Base-by-base conservation (phyloP, 2,888 invertebrate species). In the Rhodophaea formosa region DNA sequence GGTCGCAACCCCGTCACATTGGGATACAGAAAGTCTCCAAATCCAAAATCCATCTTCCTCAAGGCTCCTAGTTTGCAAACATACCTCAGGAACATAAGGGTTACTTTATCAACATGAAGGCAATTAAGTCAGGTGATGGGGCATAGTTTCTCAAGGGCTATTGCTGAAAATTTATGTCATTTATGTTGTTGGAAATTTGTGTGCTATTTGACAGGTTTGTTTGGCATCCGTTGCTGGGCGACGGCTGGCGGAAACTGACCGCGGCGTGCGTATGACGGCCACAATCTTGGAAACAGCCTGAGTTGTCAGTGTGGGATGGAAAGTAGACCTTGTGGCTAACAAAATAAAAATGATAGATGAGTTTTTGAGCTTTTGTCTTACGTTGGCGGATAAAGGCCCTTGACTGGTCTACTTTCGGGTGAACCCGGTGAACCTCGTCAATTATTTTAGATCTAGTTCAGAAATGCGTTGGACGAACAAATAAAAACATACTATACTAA, bases 11-110 rank as follows among this genome's bases (percentile, higher is more conserved):
- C 85, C 12, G 81, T 70, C 32, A 91, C 78, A 62, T 87, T 88
- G n/a, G 91, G 89, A 59, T 77, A 75, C 66, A 91, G 67, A 16
- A 81, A 76, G 59, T 91, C 89, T 58, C 90, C 88, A 60, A 90
- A 88, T 56, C 85, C 83, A 62, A 86, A 87, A 79, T 91, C 84
- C 91, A 91, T 91, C 62, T 69, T 84, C 65, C 74, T 74, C 62
- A 81, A 62, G 15, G 10, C 54, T 53, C 75, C 57, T 71, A 23
- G 5, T 23, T 74, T 82, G 44, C 73, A 42, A 60, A 66, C 74
- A 71, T 67, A 77, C 66, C 65, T 69, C 69, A 83, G 62, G 63
- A 71, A 75, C 81, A 82, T 82, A 75, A 59, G 77, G 57, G 60
- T 61, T 59, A 62, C 60, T 71, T 68, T 67, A 63, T 59, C 62